phyloP scores from a whole-genome alignment of 2,797 vertebrate species.

The Mustela erminea region DNA sequence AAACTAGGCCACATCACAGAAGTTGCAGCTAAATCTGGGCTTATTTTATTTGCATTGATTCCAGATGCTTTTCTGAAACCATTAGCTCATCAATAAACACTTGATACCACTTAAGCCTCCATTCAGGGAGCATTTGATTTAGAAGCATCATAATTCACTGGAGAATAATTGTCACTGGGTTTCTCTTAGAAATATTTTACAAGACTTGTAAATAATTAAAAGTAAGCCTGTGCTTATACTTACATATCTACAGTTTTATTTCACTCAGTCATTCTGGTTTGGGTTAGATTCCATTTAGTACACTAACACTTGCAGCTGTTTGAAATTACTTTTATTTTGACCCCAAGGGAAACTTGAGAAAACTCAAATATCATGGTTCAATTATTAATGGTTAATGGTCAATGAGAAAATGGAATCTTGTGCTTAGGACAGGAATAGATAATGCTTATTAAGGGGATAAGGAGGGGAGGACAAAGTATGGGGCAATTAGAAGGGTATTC shows the following conservation, averaged over 20 bases:
- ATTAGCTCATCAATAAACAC: slow-evolving; percentile 26
- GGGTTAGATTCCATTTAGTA: neutral
- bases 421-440: neutral
- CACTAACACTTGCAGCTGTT: neutral
- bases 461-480: neutral
- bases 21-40: neutral
- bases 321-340: slow-evolving; percentile 43
- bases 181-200: neutral
- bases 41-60: slow-evolving; percentile 52
- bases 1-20: neutral
- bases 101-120: neutral
- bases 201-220: slow-evolving; percentile 19
- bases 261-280: neutral
- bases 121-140: slow-evolving; percentile 19
- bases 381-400: neutral
- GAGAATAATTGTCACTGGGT: neutral
- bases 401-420: neutral
- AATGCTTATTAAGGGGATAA: neutral
- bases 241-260: neutral
- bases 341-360: neutral
- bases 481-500: neutral
- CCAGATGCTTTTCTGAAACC: neutral
- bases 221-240: neutral
- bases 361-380: neutral
- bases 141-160: slow-evolving; percentile 10